phyloP scores from a whole-genome alignment of 92 coral and sea anemone genomes.

The Epizoanthus ramosus region DNA sequence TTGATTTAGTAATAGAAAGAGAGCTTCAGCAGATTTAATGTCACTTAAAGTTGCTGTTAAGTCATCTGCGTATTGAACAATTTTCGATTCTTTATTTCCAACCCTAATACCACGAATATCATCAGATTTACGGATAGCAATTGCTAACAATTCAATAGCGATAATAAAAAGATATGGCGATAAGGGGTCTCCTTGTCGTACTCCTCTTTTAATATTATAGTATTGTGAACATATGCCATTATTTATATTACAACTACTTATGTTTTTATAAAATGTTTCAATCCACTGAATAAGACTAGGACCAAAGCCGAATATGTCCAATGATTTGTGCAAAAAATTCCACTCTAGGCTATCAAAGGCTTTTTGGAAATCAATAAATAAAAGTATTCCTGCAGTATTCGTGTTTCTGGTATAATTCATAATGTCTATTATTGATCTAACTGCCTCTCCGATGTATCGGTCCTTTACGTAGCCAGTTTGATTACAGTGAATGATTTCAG shows the following conservation, averaged over 20 bases:
- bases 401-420: constrained; percentile 17
- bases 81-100: constrained; percentile 25
- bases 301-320: constrained; percentile 17
- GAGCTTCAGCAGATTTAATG: constrained; percentile 5
- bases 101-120: constrained; percentile 15
- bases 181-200: constrained; percentile 31
- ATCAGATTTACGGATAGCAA: not conserved
- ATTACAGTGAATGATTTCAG: not conserved
- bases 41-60: constrained; percentile 9
- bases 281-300: not conserved
- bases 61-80: constrained; percentile 24
- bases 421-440: constrained; percentile 24
- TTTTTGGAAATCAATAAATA: constrained; percentile 35
- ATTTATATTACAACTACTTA: constrained; percentile 18
- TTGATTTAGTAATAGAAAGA: not conserved
- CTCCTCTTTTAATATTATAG: constrained; percentile 1
- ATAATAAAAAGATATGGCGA: constrained; percentile 17
- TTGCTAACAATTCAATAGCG: constrained; percentile 13
- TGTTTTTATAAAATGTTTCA: constrained; percentile 14
- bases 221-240: not conserved
- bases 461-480: constrained; percentile 23
- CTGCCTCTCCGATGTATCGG: constrained; percentile 8
- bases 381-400: constrained; percentile 11
- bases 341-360: constrained; percentile 23
- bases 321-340: constrained; percentile 1